Conservation (phyloP, 1,140 invertebrate species). For the Drosophila eugracilis region DNA sequence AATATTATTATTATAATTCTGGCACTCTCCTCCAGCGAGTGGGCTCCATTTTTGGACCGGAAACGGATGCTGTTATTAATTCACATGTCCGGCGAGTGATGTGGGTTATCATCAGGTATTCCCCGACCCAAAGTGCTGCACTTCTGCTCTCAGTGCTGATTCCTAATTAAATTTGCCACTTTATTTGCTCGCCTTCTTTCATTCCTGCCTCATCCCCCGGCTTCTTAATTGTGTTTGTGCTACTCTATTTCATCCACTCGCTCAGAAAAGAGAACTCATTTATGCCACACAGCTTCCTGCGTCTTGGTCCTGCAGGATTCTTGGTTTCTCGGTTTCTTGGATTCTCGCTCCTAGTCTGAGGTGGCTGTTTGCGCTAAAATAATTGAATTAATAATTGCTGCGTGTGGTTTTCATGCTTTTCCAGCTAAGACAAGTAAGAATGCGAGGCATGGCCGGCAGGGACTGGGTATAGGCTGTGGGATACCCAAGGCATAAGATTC, state of each 20-base stretch:
- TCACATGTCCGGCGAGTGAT: slow-evolving; percentile 61
- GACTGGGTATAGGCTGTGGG: slow-evolving; percentile 13
- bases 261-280: slow-evolving; percentile 65
- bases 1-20: slow-evolving; percentile 62
- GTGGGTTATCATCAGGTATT: slow-evolving; percentile 49
- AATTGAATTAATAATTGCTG: slow-evolving; percentile 85
- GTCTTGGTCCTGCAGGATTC: slow-evolving; percentile 36
- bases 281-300: slow-evolving; percentile 60
- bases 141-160: slow-evolving; percentile 23
- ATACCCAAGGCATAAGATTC: slow-evolving; percentile 6
- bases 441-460: slow-evolving; percentile 6
- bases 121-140: slow-evolving; percentile 18
- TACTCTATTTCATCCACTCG: slow-evolving; percentile 75
- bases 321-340: slow-evolving; percentile 8
- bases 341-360: slow-evolving; percentile 58
- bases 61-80: slow-evolving; percentile 80
- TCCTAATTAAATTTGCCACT: slow-evolving; percentile 81
- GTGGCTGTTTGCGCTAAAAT: slow-evolving; percentile 82
- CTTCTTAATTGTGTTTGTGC: slow-evolving; percentile 81
- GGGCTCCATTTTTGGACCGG: slow-evolving; percentile 61
- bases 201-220: slow-evolving; percentile 17
- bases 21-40: neutral
- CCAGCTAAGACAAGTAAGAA: slow-evolving; percentile 77
- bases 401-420: slow-evolving; percentile 85
- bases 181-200: slow-evolving; percentile 62